Percentiles rank a stretch among this genome's conserved stretches.
Conservation (phyloP, 2,113 vertebrate species). For the Dolichallabes microphthalmus region DNA sequence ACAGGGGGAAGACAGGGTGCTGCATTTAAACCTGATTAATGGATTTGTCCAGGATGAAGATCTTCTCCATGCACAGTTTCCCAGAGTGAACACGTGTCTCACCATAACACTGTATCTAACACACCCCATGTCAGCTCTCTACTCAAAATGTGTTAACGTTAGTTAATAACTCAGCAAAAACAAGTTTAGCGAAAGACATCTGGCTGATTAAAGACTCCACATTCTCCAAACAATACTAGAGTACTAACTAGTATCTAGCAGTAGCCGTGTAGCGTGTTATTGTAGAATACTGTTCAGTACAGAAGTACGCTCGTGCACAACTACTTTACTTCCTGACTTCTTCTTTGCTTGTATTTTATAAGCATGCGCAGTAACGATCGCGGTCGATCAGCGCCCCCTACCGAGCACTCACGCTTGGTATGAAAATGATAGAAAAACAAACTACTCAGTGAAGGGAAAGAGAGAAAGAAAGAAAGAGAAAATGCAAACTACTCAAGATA, state of each 20-base stretch:
- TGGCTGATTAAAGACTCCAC: background rate
- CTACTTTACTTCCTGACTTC: background rate
- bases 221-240: background rate
- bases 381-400: background rate
- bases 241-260: background rate
- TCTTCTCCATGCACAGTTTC: background rate
- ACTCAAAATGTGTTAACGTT: background rate
- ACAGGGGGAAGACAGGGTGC: background rate
- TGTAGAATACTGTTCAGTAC: background rate
- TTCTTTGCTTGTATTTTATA: background rate
- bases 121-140: background rate
- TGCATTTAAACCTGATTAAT: background rate
- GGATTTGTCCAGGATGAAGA: slow-evolving; percentile 10
- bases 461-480: too few relatives aligned
- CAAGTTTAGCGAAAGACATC: background rate
- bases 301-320: background rate
- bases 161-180: background rate
- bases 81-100: background rate
- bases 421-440: too few relatives aligned
- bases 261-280: rapidly evolving
- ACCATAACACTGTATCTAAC: background rate
- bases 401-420: background rate
- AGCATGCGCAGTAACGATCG: background rate
- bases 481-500: too few relatives aligned
- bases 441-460: too few relatives aligned